Evolutionary conservation across 1,140 invertebrate species (phyloP).

Genomic region (Calycopis cecrops): DNA sequence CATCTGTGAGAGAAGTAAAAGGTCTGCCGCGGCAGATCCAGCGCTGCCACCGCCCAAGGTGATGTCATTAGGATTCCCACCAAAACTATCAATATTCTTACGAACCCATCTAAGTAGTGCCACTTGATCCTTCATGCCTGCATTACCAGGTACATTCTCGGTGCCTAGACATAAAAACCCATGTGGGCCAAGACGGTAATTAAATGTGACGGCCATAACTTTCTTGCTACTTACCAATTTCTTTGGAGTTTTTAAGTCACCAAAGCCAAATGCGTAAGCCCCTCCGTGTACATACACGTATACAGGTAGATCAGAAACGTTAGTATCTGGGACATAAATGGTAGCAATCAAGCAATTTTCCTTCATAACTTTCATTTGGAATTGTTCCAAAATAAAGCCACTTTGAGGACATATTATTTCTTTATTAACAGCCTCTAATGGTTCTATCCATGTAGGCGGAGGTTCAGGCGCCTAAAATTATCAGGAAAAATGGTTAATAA

Average conservation of each 20-base stretch:
- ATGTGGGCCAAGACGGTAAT: slow-evolving; percentile 33
- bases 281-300: slow-evolving; percentile 36
- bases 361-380: background rate
- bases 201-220: slow-evolving; percentile 36
- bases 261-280: slow-evolving; percentile 29
- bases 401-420: background rate
- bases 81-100: slow-evolving; percentile 41
- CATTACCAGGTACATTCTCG: slow-evolving; percentile 39
- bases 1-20: slow-evolving; percentile 35
- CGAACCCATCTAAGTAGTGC: slow-evolving; percentile 42
- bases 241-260: slow-evolving; percentile 20
- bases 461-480: slow-evolving; percentile 4
- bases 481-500: background rate
- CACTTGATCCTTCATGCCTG: slow-evolving; percentile 40
- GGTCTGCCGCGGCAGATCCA: slow-evolving; percentile 35
- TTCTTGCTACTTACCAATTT: slow-evolving; percentile 29
- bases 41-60: slow-evolving; percentile 44
- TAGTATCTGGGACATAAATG: background rate
- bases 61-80: slow-evolving; percentile 45
- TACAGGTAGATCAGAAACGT: background rate
- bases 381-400: background rate
- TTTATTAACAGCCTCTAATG: background rate
- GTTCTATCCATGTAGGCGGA: background rate
- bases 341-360: background rate
- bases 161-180: slow-evolving; percentile 31